Percentiles rank a stretch among this genome's conserved stretches.
Conservation (phyloP, 2,113 vertebrate species). For the Chionodraco myersi region DNA sequence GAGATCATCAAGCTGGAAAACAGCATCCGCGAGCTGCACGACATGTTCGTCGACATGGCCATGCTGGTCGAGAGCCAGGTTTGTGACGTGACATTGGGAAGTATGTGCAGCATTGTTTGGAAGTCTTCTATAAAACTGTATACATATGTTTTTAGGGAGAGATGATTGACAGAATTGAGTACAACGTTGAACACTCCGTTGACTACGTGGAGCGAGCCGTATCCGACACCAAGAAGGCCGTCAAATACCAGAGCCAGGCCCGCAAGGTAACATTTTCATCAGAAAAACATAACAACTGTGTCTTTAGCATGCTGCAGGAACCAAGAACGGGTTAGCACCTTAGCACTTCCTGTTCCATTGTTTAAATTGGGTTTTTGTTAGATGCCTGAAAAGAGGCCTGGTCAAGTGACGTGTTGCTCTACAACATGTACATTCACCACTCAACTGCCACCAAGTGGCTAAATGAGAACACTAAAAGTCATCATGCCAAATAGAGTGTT, state of each 20-base stretch:
- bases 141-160: slow-evolving; percentile 84
- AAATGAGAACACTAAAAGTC: too few species aligned
- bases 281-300: background rate
- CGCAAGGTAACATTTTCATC: slow-evolving; percentile 84
- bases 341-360: too few species aligned
- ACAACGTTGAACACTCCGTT: slow-evolving; percentile 97
- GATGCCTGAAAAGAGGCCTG: too few species aligned
- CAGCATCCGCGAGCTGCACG: slow-evolving; percentile 95
- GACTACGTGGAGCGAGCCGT: slow-evolving; percentile 95
- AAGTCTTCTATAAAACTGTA: background rate
- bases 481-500: too few species aligned
- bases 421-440: too few species aligned
- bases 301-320: background rate
- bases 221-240: slow-evolving; percentile 97
- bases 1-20: slow-evolving; percentile 98
- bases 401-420: too few species aligned
- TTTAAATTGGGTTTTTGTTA: too few species aligned
- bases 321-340: too few species aligned
- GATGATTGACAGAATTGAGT: slow-evolving; percentile 97
- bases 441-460: too few species aligned
- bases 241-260: slow-evolving; percentile 98
- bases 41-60: slow-evolving; percentile 98
- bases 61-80: slow-evolving; percentile 98
- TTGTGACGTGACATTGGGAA: background rate
- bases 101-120: background rate